Base-by-base conservation (phyloP, 2,797 vertebrate genomes). In the Scolopax bukidnonensis region DNA sequence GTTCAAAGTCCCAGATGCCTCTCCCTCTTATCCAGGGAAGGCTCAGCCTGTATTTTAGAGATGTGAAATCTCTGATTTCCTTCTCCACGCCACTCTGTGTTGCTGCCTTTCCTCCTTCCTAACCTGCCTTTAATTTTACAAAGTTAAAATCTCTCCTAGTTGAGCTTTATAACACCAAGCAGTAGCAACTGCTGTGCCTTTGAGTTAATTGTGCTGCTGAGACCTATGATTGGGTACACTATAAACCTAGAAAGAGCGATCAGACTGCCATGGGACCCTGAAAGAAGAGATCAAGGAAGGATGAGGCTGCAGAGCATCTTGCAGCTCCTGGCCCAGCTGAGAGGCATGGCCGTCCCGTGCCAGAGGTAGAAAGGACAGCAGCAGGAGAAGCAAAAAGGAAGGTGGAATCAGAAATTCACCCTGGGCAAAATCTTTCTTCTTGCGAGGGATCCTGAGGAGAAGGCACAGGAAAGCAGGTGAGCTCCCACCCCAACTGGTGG, bases 221-320 rank as follows among this genome's bases (percentile, higher is more conserved):
- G 28, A 40, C 17, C 43, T 45, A 21, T 0, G 5, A 36, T 0
- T 50, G 50, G 40, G 32, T 23, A 43, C 0, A 2, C 36, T 40
- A 16, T 9, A 60, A 75, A 53, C 36, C 32, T 20, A 32, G 25
- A 16, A 50, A 61, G 19, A 32, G 30, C 0, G 5, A 83, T 24
- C 27, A 63, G 33, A 38, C 18, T n/a, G 18, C 43, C 56, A 20
- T 3, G 10, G 54, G 30, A 63, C 33, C 48, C 71, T 36, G 45
- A 32, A 73, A 67, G 40, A 27, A 76, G 16, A 3, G 12, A 6
- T 6, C 7, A 15, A 15, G 33, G n/a, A n/a, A 47, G 41, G 27
- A 71, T 0, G 4, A 48, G 12, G 47, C 48, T 20, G 36, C 48
- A 48, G 47, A 48, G 28, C 36, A 60, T 45, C 48, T 57, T 1